Conservation (phyloP, 2,113 vertebrate species). For the Bubalus kerabau region DNA sequence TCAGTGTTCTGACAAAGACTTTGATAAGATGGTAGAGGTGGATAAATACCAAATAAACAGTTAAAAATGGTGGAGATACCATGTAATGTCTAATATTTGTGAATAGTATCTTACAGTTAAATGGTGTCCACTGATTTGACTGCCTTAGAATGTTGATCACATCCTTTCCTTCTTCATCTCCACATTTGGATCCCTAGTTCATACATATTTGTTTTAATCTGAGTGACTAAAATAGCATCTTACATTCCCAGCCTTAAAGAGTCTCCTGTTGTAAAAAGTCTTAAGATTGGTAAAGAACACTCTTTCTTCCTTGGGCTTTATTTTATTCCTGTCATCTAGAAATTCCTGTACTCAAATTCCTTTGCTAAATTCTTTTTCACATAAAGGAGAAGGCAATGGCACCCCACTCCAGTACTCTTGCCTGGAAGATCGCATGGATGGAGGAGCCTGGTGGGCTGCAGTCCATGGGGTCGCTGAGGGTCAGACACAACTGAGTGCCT, state of each 20-base stretch:
- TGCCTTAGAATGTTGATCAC: background rate
- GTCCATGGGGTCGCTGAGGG: no score
- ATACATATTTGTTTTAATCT: background rate
- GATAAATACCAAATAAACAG: background rate
- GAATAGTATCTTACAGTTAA: background rate
- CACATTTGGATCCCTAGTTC: background rate
- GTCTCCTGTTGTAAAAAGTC: background rate
- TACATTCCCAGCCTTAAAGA: background rate
- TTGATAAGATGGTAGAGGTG: background rate
- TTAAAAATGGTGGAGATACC: background rate
- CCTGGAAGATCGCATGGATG: no score
- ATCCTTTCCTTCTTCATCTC: background rate
- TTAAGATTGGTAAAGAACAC: background rate
- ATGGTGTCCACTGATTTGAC: background rate
- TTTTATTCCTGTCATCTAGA: background rate
- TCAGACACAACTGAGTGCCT: no score
- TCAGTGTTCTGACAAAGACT: background rate
- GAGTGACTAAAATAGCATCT: background rate
- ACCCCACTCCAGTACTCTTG: no score
- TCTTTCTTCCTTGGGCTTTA: background rate
- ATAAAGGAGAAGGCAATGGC: background rate
- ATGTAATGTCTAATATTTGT: background rate
- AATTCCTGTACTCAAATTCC: background rate
- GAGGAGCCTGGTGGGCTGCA: no score
- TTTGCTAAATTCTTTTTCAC: background rate